These are phyloP conservation scores for Monoplex corrugatus DNA, from an alignment of 2,888 invertebrate species.

Conservation along the genomic window DNA sequence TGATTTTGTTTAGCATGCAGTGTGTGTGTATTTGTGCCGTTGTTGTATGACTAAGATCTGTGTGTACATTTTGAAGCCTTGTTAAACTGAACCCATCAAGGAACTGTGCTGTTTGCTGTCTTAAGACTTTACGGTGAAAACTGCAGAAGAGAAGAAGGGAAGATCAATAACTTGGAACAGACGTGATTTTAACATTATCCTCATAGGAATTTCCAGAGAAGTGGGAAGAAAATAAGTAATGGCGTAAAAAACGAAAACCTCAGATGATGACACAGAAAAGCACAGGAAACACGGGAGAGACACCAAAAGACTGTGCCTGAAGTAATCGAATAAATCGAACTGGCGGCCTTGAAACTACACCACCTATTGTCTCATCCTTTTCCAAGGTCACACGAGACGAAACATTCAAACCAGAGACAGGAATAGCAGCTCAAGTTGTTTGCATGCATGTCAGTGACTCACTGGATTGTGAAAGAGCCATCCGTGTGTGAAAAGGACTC, in stretches of 20 bases:
- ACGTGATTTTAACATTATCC: not conserved
- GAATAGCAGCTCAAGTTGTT: slow-evolving; percentile 31
- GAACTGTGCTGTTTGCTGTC: not conserved
- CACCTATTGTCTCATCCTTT: not conserved
- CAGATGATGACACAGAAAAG: not conserved
- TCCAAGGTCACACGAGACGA: not conserved
- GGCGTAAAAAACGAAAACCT: not conserved
- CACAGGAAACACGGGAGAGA: not conserved
- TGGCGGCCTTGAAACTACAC: not conserved
- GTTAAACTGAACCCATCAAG: not conserved
- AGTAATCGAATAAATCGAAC: not conserved
- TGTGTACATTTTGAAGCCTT: not conserved
- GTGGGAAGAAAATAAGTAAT: not conserved
- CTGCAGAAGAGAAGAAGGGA: not conserved
- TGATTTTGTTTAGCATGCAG: not conserved
- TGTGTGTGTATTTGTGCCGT: not conserved
- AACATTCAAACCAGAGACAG: not conserved
- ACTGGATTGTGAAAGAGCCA: not conserved
- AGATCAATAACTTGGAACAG: not conserved
- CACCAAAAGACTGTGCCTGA: not conserved
- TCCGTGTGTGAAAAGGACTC: slow-evolving; percentile 18
- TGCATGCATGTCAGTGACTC: slow-evolving; percentile 30
- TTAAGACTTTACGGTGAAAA: not conserved
- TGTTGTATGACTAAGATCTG: not conserved
- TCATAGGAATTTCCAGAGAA: not conserved